These are phyloP conservation scores for Channallabes apus DNA, from an alignment of 2,797 vertebrate genomes.

Conservation along the genomic window DNA sequence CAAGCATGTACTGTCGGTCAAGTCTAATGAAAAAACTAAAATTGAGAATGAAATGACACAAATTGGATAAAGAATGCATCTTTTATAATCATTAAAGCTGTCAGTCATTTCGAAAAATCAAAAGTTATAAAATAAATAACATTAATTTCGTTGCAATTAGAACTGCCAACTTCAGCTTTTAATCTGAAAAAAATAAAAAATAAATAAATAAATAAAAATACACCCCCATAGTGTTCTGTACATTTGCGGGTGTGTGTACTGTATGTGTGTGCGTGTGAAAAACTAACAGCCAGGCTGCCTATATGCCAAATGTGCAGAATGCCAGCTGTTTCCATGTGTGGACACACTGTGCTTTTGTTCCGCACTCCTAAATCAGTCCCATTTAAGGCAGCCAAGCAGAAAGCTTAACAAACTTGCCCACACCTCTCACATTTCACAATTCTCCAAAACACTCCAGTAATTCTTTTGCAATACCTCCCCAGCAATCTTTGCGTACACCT, in stretches of 20 bases:
- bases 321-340: slow-evolving; percentile 46
- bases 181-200: not conserved
- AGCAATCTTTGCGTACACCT: slow-evolving; percentile 16
- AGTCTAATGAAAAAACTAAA: too few species aligned
- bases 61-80: too few species aligned
- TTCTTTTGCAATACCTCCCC: slow-evolving; percentile 29
- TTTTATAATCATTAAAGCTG: too few species aligned
- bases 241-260: not conserved
- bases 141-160: not conserved
- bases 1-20: too few species aligned
- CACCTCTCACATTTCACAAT: slow-evolving; percentile 48
- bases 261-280: slow-evolving; percentile 17
- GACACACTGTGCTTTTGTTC: slow-evolving; percentile 51
- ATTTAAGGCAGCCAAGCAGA: slow-evolving; percentile 48
- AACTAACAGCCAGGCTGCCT: slow-evolving; percentile 6
- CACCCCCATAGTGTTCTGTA: not conserved
- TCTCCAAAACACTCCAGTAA: slow-evolving; percentile 40
- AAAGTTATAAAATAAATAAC: too few species aligned
- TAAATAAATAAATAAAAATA: not conserved
- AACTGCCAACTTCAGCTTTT: not conserved
- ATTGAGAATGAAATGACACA: too few species aligned
- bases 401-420: slow-evolving; percentile 45
- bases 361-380: slow-evolving; percentile 39
- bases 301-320: slow-evolving; percentile 38
- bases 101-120: too few species aligned